Evolutionary conservation across 2,797 vertebrate genomes (phyloP).

Genomic region (Vipera latastei): DNA sequence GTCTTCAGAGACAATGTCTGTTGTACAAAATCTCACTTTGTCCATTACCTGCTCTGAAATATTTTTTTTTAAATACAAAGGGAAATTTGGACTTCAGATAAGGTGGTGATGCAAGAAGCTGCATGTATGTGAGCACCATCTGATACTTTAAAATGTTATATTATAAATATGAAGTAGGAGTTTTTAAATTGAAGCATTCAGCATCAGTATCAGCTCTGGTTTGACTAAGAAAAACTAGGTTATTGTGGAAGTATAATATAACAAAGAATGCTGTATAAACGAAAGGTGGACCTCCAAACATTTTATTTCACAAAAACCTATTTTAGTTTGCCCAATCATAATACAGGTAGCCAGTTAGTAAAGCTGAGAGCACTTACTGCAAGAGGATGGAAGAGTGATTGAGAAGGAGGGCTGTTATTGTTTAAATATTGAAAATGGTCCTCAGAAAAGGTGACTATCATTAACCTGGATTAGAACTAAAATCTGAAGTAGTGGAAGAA

Average conservation of each 20-base stretch:
- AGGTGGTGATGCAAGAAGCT: neutral
- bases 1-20: neutral
- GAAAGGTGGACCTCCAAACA: neutral
- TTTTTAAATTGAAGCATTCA: neutral
- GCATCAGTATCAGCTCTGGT: neutral
- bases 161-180: neutral
- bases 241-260: neutral
- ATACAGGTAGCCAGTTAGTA: neutral
- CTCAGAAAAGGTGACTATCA: neutral
- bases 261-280: neutral
- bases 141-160: neutral
- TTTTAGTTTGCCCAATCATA: neutral
- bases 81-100: neutral
- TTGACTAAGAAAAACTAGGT: neutral
- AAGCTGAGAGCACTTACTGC: neutral
- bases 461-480: neutral
- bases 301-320: neutral
- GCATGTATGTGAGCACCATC: neutral
- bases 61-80: neutral
- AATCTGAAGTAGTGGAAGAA: neutral
- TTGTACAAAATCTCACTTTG: neutral
- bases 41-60: neutral
- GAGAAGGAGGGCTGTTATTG: neutral
- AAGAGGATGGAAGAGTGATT: neutral
- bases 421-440: neutral